Conservation (phyloP, 1,140 invertebrate genomes). For the Brachionus paranguensis region DNA sequence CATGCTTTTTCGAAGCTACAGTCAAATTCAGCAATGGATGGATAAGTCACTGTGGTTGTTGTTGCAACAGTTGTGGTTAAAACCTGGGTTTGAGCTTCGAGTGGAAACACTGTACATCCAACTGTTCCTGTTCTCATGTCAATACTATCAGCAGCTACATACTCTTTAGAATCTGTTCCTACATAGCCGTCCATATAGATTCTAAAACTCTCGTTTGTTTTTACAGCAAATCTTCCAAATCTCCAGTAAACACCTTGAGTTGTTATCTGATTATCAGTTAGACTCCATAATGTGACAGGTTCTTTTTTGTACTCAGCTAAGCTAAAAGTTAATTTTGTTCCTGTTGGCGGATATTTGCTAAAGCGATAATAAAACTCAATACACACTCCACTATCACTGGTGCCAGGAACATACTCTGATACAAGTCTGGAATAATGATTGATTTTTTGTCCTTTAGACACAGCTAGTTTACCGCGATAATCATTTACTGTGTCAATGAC, state of each 20-base stretch:
- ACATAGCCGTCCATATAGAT: conserved; percentile 8
- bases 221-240: conserved; percentile 4
- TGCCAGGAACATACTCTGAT: neutral
- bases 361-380: conserved; percentile 46
- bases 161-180: conserved; percentile 6
- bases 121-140: neutral
- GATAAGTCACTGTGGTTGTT: neutral
- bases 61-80: neutral
- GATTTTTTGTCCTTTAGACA: neutral
- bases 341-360: neutral
- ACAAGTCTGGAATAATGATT: neutral
- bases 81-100: neutral
- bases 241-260: neutral
- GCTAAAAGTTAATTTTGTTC: neutral
- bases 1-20: neutral
- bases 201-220: conserved; percentile 5
- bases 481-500: neutral
- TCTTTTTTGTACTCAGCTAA: neutral
- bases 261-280: neutral
- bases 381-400: conserved; percentile 14
- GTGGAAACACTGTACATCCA: neutral
- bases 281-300: neutral
- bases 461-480: neutral
- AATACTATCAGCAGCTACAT: neutral
- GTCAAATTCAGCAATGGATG: neutral